phyloP scores from a whole-genome alignment of 1,140 invertebrate species.

The Drosophila miranda region DNA sequence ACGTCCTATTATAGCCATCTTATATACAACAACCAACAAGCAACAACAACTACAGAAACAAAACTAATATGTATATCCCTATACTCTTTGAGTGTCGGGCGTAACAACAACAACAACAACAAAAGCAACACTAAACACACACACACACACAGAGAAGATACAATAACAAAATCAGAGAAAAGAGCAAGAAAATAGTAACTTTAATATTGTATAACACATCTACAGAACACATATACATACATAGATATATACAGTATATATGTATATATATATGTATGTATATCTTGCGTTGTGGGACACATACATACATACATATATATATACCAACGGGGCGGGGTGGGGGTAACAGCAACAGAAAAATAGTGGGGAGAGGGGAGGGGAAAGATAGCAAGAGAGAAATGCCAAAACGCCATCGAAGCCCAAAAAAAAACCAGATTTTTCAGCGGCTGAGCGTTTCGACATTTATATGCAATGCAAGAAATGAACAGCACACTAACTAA shows the following conservation, averaged over 20 bases:
- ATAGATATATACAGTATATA: conserved; percentile 34
- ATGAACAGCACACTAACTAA: conserved; percentile 73
- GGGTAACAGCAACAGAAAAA: conserved; percentile 10
- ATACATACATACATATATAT: too few species aligned
- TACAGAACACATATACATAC: conserved; percentile 29
- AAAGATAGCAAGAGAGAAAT: conserved; percentile 12
- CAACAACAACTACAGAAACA: conserved; percentile 44
- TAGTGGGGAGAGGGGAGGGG: too few species aligned
- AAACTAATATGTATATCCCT: too few species aligned
- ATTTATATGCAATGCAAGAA: conserved; percentile 63
- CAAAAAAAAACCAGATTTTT: conserved; percentile 21
- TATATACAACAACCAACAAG: conserved; percentile 63
- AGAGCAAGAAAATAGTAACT: conserved; percentile 72
- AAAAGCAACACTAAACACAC: conserved; percentile 60
- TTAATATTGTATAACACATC: conserved; percentile 65
- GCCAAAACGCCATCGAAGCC: conserved; percentile 40
- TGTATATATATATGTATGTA: conserved; percentile 27
- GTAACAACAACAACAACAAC: conserved; percentile 26
- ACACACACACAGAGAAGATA: conserved; percentile 27
- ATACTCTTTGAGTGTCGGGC: too few species aligned
- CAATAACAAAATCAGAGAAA: conserved; percentile 45
- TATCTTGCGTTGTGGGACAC: background rate
- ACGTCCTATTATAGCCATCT: conserved; percentile 81
- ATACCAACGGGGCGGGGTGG: conserved; percentile 18
- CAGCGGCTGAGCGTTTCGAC: conserved; percentile 46